phyloP scores from a whole-genome alignment of 2,888 invertebrate species.

The Drosophila atripex region DNA sequence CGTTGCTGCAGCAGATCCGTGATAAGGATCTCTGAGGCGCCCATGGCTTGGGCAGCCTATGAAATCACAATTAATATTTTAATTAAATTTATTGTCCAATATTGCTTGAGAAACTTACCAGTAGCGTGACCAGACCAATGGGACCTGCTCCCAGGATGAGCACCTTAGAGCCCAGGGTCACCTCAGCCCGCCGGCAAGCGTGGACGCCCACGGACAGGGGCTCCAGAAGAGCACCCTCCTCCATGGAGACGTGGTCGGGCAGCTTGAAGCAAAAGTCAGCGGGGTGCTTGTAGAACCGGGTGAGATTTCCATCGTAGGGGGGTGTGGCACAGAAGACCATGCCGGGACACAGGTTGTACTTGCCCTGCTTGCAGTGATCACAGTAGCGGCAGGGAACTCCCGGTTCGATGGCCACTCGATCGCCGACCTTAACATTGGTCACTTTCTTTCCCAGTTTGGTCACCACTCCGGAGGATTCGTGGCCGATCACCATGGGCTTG shows the following conservation, averaged over 20 bases:
- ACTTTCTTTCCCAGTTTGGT: constrained; percentile 90
- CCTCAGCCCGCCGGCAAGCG: constrained; percentile 93
- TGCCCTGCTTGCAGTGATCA: constrained; percentile 91
- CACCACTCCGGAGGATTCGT: constrained; percentile 94
- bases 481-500: constrained; percentile 97
- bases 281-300: constrained; percentile 94
- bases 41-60: constrained; percentile 91
- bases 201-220: constrained; percentile 97
- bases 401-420: constrained; percentile 97
- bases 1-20: constrained; percentile 86
- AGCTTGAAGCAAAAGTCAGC: constrained; percentile 95
- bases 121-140: constrained; percentile 92
- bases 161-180: constrained; percentile 89
- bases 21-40: constrained; percentile 90
- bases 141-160: constrained; percentile 94
- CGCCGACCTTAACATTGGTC: constrained; percentile 89
- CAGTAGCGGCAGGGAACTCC: constrained; percentile 95
- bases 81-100: too few species aligned
- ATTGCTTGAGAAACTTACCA: constrained; percentile 82
- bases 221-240: constrained; percentile 97
- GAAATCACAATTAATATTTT: not conserved
- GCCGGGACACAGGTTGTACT: constrained; percentile 95
- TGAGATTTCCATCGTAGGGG: constrained; percentile 94
- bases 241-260: constrained; percentile 94
- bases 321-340: constrained; percentile 98